These are phyloP conservation scores for Desmodus rotundus DNA, from an alignment of 2,113 vertebrate species.

Conservation along the genomic window DNA sequence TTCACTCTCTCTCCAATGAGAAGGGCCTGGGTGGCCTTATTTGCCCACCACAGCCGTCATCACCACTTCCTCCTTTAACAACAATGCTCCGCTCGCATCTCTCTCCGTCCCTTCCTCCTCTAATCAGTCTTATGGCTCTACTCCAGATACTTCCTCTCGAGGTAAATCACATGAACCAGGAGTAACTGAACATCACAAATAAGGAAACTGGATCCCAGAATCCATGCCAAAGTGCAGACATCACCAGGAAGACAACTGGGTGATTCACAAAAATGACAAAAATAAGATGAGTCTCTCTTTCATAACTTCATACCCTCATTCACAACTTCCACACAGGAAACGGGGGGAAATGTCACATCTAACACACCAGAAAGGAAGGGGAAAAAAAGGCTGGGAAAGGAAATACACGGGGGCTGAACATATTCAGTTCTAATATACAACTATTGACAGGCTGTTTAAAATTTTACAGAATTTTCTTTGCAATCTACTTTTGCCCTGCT, in stretches of 20 bases:
- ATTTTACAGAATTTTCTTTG: not conserved
- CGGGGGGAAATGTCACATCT: not conserved
- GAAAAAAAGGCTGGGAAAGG: not conserved
- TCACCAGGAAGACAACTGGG: constrained; percentile 16
- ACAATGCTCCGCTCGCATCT: not conserved
- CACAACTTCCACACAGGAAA: not conserved
- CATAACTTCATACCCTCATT: not conserved
- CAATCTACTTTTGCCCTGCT: not conserved
- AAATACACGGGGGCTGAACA: not conserved
- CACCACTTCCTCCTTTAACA: not conserved
- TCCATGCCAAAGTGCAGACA: not conserved
- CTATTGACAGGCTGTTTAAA: not conserved
- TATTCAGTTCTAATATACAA: not conserved
- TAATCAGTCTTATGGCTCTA: constrained; percentile 41
- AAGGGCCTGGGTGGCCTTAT: not conserved
- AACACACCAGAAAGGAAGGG: not conserved
- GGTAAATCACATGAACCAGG: constrained; percentile 27
- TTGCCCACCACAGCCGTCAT: not conserved
- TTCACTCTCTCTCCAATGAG: not conserved
- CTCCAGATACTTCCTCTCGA: constrained; percentile 62
- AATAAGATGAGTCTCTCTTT: not conserved
- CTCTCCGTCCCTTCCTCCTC: constrained; percentile 1
- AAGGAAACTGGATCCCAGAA: constrained; percentile 50
- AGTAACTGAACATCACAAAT: constrained; percentile 45
- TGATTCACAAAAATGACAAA: constrained; percentile 32